Evolutionary conservation across 2,797 vertebrate species (phyloP).

Genomic region (Pseudochirops cupreus): DNA sequence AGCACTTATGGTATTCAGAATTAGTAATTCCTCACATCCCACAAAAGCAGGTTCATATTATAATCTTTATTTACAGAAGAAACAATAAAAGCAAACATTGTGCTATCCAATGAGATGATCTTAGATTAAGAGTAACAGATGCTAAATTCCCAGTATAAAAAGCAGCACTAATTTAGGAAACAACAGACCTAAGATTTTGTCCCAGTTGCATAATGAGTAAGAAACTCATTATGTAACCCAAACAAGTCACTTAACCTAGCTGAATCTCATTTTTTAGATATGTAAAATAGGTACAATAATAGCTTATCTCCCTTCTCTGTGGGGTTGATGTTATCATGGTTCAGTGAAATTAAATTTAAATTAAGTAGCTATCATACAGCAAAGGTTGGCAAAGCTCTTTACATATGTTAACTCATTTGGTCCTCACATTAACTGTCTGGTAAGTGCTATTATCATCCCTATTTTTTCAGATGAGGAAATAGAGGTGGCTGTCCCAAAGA

Average conservation of each 20-base stretch:
- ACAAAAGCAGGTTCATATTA: not conserved
- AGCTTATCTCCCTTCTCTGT: not conserved
- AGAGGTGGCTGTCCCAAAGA: not conserved
- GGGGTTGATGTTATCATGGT: not conserved
- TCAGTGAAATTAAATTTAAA: not conserved
- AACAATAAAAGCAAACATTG: not conserved
- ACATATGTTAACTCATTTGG: not conserved
- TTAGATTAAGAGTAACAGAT: not conserved
- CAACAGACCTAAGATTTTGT: not conserved
- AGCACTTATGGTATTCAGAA: constrained; percentile 24
- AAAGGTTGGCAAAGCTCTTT: not conserved
- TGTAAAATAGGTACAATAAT: not conserved
- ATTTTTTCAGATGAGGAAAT: not conserved
- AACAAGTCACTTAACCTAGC: not conserved
- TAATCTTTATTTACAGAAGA: constrained; percentile 2
- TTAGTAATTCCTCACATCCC: constrained; percentile 4
- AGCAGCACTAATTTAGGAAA: not conserved
- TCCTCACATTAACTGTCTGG: not conserved
- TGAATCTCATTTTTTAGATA: not conserved
- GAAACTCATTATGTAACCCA: not conserved
- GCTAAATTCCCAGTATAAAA: not conserved
- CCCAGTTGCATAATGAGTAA: not conserved
- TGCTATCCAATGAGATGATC: not conserved
- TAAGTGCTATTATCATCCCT: not conserved
- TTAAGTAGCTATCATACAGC: not conserved